Evolutionary conservation across 2,797 vertebrate genomes (phyloP), one percentile per base, ranked within the genome.

Genomic region (Triplophysa yarkandensis): DNA sequence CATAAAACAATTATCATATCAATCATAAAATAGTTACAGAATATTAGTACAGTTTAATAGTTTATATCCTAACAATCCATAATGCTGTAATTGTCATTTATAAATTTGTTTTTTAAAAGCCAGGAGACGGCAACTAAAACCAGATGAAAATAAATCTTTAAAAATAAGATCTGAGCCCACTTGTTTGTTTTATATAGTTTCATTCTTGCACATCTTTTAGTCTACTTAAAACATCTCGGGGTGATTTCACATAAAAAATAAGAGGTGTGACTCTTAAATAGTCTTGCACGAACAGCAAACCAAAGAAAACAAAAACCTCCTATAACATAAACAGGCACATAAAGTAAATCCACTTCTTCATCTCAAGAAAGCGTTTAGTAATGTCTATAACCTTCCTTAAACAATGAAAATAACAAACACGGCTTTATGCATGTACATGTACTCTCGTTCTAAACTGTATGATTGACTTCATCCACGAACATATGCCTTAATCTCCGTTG

Each of bases 381-480:
- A 74, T 58, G 25, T 16, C 52, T 27, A 62, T 34, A 46, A 57
- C 63, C 50, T 55, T 0, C 4, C 62, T 57, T 16, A 67, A 36
- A 66, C 25, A 13, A 44, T 10, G 2, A 14, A 46, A 34, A 13
- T 30, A 73, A 63, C 28, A 9, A 32, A 3, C 17, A 4, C 39
- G 21, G 27, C 46, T 4, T 41, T 52, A 30, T 73, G n/a, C 44
- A 55, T 17, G 14, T 28, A 25, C 28, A 67, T 57, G 17, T n/a
- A 19, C 25, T 67, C 48, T 6, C 36, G 57, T 67, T 48, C 16
- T 23, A 67, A 36, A 67, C 16, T 30, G 50, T 66, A 44, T 44
- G n/a, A 19, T 10, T 50, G 4, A 54, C 11, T 25, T 54, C 19
- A 30, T n/a, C n/a, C n/a, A n/a, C n/a, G n/a, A n/a, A n/a, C n/a